Percentiles rank a stretch among this genome's conserved stretches.
These are phyloP conservation scores for Meriones psammophilus DNA, from an alignment of 2,797 vertebrate species.

Conservation along the genomic window DNA sequence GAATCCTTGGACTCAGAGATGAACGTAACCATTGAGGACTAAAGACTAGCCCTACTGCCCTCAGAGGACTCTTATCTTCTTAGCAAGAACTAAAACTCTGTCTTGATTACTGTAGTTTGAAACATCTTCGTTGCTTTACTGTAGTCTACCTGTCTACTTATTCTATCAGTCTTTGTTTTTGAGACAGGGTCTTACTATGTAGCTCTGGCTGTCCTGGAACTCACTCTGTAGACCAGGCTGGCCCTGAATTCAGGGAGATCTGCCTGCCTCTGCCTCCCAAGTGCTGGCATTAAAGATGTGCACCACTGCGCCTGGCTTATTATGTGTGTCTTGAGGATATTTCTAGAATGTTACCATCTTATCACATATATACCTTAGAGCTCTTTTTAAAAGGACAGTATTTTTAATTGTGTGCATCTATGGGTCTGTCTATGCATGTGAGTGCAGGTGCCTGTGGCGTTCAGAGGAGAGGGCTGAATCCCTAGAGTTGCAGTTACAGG, in stretches of 20 bases:
- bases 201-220: not conserved
- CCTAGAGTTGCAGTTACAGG: not conserved
- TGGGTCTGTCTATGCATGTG: not conserved
- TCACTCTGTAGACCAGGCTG: not conserved
- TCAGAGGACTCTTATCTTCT: not conserved
- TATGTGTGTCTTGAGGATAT: not conserved
- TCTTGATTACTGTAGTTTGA: not conserved
- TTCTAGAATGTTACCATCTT: not conserved
- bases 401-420: not conserved
- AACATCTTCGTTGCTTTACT: not conserved
- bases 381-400: not conserved
- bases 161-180: not conserved
- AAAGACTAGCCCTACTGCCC: not conserved
- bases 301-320: no score
- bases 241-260: not conserved
- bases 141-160: not conserved
- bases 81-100: slow-evolving; percentile 3
- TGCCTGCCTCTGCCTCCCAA: not conserved
- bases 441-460: no score
- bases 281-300: not conserved
- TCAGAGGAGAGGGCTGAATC: not conserved
- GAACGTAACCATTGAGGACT: not conserved
- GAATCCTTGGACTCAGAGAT: not conserved
- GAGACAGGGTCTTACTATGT: not conserved
- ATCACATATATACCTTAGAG: not conserved